Evolutionary conservation across 2,797 vertebrate species (phyloP).

Genomic region (Parotocinclus haroldoi): DNA sequence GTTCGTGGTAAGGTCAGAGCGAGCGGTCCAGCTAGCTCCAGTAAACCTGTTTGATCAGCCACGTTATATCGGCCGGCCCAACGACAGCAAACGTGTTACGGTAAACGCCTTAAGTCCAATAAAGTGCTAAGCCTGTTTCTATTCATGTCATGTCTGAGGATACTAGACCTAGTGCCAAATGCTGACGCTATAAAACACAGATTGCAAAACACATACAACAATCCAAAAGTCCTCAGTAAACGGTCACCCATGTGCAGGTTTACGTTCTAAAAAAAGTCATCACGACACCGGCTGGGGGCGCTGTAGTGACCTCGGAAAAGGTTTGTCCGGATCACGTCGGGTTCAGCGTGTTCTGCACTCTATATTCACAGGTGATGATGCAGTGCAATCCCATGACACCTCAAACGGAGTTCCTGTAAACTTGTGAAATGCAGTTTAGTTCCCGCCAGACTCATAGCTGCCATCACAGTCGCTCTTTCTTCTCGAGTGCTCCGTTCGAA

Average conservation of each 20-base stretch:
- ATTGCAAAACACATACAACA: slow-evolving; percentile 13
- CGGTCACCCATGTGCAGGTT: slow-evolving; percentile 39
- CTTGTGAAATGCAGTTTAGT: slow-evolving; percentile 35
- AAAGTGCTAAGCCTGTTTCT: slow-evolving; percentile 28
- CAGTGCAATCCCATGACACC: slow-evolving; percentile 32
- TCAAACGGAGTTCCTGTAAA: slow-evolving; percentile 43
- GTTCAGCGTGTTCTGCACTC: slow-evolving; percentile 4
- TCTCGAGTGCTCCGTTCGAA: neutral
- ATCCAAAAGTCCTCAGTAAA: slow-evolving; percentile 25
- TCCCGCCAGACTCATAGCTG: slow-evolving; percentile 50
- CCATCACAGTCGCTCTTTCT: slow-evolving; percentile 43
- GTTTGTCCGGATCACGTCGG: neutral
- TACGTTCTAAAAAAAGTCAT: slow-evolving; percentile 18
- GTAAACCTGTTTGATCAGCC: slow-evolving; percentile 4
- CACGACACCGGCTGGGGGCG: slow-evolving; percentile 17
- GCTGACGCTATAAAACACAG: slow-evolving; percentile 22
- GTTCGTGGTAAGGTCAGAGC: neutral
- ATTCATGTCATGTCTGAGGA: slow-evolving; percentile 5
- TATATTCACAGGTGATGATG: slow-evolving; percentile 25
- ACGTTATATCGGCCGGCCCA: neutral
- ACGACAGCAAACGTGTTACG: neutral
- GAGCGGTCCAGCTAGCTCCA: neutral
- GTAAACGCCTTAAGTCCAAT: slow-evolving; percentile 6
- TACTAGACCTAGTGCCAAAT: slow-evolving; percentile 26
- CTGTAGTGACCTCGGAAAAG: slow-evolving; percentile 6